phyloP scores from a whole-genome alignment of 2,888 invertebrate genomes.

The Leptinotarsa tumamoca region DNA sequence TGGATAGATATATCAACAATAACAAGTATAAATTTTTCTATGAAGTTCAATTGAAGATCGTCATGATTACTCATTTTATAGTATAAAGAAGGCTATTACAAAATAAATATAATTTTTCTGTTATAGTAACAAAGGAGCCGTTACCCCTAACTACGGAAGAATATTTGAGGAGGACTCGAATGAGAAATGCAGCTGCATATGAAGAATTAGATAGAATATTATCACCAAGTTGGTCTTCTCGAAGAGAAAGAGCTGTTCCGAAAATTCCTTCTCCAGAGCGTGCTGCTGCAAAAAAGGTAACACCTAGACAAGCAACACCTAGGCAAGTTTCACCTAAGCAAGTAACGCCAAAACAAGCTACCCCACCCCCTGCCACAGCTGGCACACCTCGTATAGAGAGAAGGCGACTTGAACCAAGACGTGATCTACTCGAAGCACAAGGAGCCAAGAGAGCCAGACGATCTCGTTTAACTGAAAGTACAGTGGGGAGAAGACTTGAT shows the following conservation, averaged over 20 bases:
- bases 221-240: too few species aligned
- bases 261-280: background rate
- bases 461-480: background rate
- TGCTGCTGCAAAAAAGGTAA: background rate
- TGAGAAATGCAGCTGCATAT: background rate
- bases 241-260: background rate
- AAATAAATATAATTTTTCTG: background rate
- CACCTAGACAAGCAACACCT: background rate
- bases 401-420: background rate
- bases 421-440: background rate
- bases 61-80: too few species aligned
- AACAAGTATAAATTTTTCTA: too few species aligned
- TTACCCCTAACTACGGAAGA: background rate
- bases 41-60: too few species aligned
- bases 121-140: background rate
- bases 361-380: background rate
- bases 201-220: background rate
- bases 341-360: background rate
- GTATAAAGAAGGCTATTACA: background rate
- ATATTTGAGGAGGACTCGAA: background rate
- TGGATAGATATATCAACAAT: too few species aligned
- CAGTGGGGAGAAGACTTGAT: constrained; percentile 6
- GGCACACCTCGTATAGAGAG: background rate
- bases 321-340: background rate
- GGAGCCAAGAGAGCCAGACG: background rate